Conservation (phyloP, 2,797 vertebrate species). For the Alfaro cultratus region DNA sequence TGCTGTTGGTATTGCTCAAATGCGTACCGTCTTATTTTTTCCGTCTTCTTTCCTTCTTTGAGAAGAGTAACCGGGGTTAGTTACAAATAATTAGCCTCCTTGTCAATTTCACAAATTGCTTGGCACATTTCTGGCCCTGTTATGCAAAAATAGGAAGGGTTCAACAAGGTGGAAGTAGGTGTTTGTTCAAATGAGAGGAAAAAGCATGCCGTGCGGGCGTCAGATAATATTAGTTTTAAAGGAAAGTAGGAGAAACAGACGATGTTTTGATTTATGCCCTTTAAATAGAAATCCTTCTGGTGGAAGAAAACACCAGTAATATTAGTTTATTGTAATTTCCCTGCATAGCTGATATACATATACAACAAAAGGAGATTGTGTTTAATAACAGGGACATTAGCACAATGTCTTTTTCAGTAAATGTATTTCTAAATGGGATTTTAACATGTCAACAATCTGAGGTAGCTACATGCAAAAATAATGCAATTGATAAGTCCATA, state of each 20-base stretch:
- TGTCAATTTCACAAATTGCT: conserved; percentile 90
- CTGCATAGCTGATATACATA: background rate
- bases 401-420: no score
- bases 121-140: conserved; percentile 46
- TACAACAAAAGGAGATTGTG: background rate
- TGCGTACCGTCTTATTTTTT: conserved; percentile 91
- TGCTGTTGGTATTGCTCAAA: conserved; percentile 97
- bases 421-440: background rate
- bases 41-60: conserved; percentile 73
- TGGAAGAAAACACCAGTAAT: background rate
- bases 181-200: conserved; percentile 27
- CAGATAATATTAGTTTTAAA: conserved; percentile 31
- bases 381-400: background rate
- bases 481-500: background rate
- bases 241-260: conserved; percentile 16
- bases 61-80: conserved; percentile 46
- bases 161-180: conserved; percentile 38
- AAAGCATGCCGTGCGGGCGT: conserved; percentile 23
- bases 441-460: background rate
- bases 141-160: conserved; percentile 49
- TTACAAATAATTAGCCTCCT: conserved; percentile 67
- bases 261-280: conserved; percentile 34
- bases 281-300: conserved; percentile 11
- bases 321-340: background rate
- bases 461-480: background rate